Evolutionary conservation across 2,888 invertebrate species (phyloP).

Genomic region (Rhingia campestris): DNA sequence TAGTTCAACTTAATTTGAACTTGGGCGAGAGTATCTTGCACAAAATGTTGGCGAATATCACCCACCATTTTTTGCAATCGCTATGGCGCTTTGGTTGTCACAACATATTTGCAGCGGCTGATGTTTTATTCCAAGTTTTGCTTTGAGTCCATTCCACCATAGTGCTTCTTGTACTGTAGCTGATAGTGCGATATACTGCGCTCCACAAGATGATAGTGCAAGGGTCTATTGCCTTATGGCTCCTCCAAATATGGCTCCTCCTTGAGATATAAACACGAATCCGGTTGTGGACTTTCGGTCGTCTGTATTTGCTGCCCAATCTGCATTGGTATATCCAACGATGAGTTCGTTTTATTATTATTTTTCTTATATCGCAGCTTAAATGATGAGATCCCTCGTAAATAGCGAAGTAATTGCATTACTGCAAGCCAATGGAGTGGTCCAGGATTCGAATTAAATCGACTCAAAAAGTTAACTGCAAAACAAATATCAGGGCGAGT

Average conservation of each 20-base stretch:
- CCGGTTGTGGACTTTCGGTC: constrained; percentile 41
- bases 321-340: neutral
- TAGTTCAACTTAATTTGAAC: neutral
- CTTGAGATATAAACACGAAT: constrained; percentile 13
- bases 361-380: too few relatives aligned
- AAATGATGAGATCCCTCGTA: too few relatives aligned
- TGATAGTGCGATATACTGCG: neutral
- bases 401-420: neutral
- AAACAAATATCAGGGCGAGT: neutral
- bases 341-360: too few relatives aligned
- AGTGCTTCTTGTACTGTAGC: constrained; percentile 28
- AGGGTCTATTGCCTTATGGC: neutral
- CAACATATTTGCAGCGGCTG: neutral
- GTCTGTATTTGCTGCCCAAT: neutral
- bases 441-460: constrained; percentile 9
- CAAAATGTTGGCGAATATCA: too few relatives aligned
- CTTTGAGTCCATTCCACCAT: constrained; percentile 3
- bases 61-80: too few relatives aligned
- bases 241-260: constrained; percentile 29
- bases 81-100: too few relatives aligned
- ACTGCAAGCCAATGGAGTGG: neutral
- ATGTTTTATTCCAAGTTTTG: neutral
- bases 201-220: neutral
- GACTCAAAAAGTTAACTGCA: constrained; percentile 5
- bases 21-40: neutral